phyloP scores from a whole-genome alignment of 2,113 vertebrate species.

The Callithrix jacchus region DNA sequence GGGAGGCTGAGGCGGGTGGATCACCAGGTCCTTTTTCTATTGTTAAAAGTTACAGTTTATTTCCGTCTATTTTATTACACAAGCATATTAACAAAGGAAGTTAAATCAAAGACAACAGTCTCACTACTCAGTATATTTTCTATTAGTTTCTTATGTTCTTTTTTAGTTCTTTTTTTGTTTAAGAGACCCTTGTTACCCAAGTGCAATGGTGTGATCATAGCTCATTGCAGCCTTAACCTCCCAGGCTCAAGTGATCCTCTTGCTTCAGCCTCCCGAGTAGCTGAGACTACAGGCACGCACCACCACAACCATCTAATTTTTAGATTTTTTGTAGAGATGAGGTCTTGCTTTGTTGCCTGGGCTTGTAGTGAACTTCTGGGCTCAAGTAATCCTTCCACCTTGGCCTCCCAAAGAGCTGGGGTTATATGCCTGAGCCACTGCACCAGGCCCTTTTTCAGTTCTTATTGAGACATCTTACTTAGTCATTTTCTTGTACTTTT shows the following conservation, averaged over 20 bases:
- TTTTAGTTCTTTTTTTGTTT: background rate
- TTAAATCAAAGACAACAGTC: conserved; percentile 11
- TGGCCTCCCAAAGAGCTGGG: background rate
- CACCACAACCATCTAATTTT: background rate
- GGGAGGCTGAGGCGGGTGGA: too few species aligned
- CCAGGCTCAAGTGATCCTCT: background rate
- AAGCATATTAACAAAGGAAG: conserved; percentile 13
- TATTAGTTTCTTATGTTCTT: background rate
- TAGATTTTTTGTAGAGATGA: background rate
- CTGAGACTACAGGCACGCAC: background rate
- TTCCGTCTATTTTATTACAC: background rate
- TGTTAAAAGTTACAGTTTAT: conserved; percentile 19
- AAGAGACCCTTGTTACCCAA: background rate
- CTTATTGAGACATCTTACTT: conserved; percentile 29
- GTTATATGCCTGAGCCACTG: background rate
- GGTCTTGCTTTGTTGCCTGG: background rate
- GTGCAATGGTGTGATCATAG: background rate
- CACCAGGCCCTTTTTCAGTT: background rate
- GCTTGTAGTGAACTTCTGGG: background rate
- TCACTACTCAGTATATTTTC: background rate
- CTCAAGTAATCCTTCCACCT: background rate
- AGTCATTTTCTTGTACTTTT: conserved; percentile 24
- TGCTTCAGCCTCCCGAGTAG: background rate
- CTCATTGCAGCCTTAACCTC: background rate
- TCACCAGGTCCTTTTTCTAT: background rate